These are phyloP conservation scores for Rhinogobio ventralis DNA, from an alignment of 2,797 vertebrate genomes.

Conservation along the genomic window DNA sequence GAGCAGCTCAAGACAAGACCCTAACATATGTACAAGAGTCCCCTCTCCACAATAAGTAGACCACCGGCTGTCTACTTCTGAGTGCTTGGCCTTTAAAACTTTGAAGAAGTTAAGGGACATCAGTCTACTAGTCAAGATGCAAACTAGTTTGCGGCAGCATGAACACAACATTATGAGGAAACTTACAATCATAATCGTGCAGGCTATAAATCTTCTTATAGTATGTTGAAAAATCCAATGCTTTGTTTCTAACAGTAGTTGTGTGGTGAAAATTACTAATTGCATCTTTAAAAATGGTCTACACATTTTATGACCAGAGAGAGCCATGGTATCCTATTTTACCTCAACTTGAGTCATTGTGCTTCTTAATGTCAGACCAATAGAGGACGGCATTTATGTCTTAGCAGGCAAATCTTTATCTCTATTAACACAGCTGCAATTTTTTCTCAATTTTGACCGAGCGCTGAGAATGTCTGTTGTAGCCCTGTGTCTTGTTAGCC, in stretches of 20 bases:
- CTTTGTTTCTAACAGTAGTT: slow-evolving; percentile 10
- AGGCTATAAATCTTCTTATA: not conserved
- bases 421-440: slow-evolving; percentile 63
- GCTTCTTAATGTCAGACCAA: slow-evolving; percentile 67
- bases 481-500: slow-evolving; percentile 19
- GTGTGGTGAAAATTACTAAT: slow-evolving; percentile 5
- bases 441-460: slow-evolving; percentile 40
- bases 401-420: slow-evolving; percentile 70
- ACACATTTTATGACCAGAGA: slow-evolving; percentile 14
- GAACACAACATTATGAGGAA: not conserved
- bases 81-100: slow-evolving; percentile 29
- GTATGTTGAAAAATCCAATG: not conserved
- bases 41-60: slow-evolving; percentile 50
- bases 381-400: slow-evolving; percentile 67
- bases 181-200: not conserved
- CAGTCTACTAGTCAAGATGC: not conserved
- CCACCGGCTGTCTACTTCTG: slow-evolving; percentile 29
- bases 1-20: slow-evolving; percentile 73
- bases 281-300: slow-evolving; percentile 6
- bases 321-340: slow-evolving; percentile 32
- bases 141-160: not conserved
- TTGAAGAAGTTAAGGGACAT: not conserved
- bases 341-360: slow-evolving; percentile 42
- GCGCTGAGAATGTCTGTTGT: slow-evolving; percentile 5
- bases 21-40: slow-evolving; percentile 48